These are phyloP conservation scores for Synanthedon andrenaeformis DNA, from an alignment of 2,888 invertebrate species.

Conservation along the genomic window DNA sequence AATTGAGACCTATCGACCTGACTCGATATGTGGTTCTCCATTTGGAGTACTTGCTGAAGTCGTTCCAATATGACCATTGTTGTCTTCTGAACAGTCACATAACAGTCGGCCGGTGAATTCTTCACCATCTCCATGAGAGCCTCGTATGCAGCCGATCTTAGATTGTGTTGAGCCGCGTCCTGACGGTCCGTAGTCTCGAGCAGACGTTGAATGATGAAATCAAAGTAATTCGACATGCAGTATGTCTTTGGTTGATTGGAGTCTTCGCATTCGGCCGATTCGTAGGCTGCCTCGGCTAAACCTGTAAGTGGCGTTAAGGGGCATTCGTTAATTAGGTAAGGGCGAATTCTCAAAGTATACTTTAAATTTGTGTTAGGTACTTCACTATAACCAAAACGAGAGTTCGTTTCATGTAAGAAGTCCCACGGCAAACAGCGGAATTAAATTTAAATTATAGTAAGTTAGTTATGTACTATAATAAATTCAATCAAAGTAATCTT, in stretches of 20 bases:
- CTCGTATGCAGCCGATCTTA: slow-evolving; percentile 97
- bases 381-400: too few relatives aligned
- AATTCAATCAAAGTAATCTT: too few relatives aligned
- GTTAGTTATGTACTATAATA: too few relatives aligned
- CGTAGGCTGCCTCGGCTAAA: slow-evolving; percentile 96
- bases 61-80: slow-evolving; percentile 96
- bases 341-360: too few relatives aligned
- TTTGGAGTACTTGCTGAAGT: slow-evolving; percentile 92
- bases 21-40: slow-evolving; percentile 90
- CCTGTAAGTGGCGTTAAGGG: slow-evolving; percentile 45
- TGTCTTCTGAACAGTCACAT: slow-evolving; percentile 94
- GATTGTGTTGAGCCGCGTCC: slow-evolving; percentile 93
- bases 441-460: too few relatives aligned
- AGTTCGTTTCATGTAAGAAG: too few relatives aligned
- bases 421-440: too few relatives aligned
- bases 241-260: slow-evolving; percentile 89
- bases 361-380: too few relatives aligned
- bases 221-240: slow-evolving; percentile 93
- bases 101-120: slow-evolving; percentile 97
- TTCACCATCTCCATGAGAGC: slow-evolving; percentile 99
- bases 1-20: slow-evolving; percentile 92
- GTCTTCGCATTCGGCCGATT: slow-evolving; percentile 80
- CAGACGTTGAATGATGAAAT: slow-evolving; percentile 90
- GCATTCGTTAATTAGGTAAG: too few relatives aligned
- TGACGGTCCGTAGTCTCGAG: slow-evolving; percentile 94